These are phyloP conservation scores for Drosophila affinis DNA, from an alignment of 2,888 invertebrate genomes.

Conservation along the genomic window DNA sequence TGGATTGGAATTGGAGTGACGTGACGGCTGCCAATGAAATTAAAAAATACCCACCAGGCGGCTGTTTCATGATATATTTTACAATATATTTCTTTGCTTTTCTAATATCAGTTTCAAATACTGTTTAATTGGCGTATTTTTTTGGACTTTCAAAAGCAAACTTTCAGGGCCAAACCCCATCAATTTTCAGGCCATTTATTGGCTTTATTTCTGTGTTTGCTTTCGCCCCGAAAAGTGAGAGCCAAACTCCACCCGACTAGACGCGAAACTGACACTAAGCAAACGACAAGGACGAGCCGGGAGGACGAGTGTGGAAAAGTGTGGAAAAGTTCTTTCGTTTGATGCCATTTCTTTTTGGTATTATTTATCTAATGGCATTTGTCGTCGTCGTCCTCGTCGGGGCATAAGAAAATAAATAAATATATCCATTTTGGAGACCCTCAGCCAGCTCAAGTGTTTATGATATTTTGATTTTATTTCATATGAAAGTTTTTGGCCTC, in stretches of 20 bases:
- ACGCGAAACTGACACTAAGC: constrained; percentile 29
- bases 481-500: constrained; percentile 54
- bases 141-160: constrained; percentile 1
- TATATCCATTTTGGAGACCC: constrained; percentile 27
- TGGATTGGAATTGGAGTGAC: constrained; percentile 8
- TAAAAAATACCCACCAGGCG: constrained; percentile 2
- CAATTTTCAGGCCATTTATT: constrained; percentile 69
- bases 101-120: constrained; percentile 12
- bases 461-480: constrained; percentile 78
- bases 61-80: constrained; percentile 3
- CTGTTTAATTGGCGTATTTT: constrained; percentile 15
- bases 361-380: constrained; percentile 74
- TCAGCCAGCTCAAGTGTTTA: constrained; percentile 67
- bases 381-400: constrained; percentile 6
- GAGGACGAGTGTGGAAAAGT: constrained; percentile 15
- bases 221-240: constrained; percentile 23
- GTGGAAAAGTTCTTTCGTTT: constrained; percentile 28
- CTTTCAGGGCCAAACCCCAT: constrained; percentile 53
- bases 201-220: constrained; percentile 70
- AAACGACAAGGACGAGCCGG: not conserved
- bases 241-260: constrained; percentile 9
- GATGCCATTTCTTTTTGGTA: constrained; percentile 54
- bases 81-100: constrained; percentile 5
- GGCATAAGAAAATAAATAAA: constrained; percentile 46
- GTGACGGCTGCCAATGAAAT: constrained; percentile 25